Evolutionary conservation across 2,113 vertebrate genomes (phyloP), one percentile per base, ranked within the genome.

Genomic region (Stictonetta naevosa): DNA sequence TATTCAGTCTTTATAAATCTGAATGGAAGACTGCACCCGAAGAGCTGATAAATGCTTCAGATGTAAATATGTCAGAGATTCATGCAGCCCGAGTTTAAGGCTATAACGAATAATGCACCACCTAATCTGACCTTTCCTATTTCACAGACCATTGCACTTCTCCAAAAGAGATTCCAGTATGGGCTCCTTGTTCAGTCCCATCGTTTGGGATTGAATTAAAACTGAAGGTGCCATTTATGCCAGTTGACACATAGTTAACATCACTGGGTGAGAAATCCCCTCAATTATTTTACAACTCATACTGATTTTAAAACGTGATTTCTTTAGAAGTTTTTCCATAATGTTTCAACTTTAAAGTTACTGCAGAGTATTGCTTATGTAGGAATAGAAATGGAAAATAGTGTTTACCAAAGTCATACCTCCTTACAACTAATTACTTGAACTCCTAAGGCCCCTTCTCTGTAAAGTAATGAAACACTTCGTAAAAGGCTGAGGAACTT

Each of bases 61-160:
- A 83, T 77, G n/a, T 48, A 69, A 77, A 22, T 58, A 72, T 83
- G 34, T 55, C 68, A 53, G 42, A 74, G 67, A 74, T 48, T 28
- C 44, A 25, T 28, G 31, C 28, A 48, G 52, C 69, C 31, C 28
- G 44, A 85, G 36, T 77, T 60, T 71, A 71, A 92, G 83, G 42
- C 40, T 66, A 3, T 74, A 29, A 25, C 78, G 69, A 95, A 97
- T 92, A 90, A 83, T 73, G 77, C 20, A 77, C 90, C 83, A 36
- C 42, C 81, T 93, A 71, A 77, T 63, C 72, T 90, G 79, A 92
- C 86, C 90, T 90, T 90, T 95, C 31, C 55, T 74, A 40, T 93
- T 92, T 88, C 79, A 74, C 60, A 80, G 59, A 59, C 58, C 38
- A n/a, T 76, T 94, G 42, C 58, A 16, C 76, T 80, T 77, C 55